Evolutionary conservation across 1,140 invertebrate species (phyloP), one percentile per base, ranked within the genome.

Genomic region (Coenobita brevimanus): DNA sequence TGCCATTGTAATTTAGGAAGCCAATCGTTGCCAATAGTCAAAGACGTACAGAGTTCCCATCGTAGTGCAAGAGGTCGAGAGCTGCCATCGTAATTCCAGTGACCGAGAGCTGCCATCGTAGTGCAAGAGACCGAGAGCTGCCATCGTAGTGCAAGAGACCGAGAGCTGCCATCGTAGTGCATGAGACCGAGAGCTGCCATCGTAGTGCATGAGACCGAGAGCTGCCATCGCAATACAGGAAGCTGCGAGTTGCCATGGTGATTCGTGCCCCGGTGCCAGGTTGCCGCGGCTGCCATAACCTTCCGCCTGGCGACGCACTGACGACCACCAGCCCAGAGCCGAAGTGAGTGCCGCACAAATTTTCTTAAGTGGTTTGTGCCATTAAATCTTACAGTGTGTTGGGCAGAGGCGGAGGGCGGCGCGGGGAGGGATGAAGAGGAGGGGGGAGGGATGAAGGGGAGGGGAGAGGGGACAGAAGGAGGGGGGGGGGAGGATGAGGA

Each of bases 331-430:
- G 82, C 54, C 82, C 71, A 46, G 69, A 85, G 54, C 36, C 50
- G 82, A 71, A 33, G 50, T 27, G 82, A 85, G 41, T 33, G 27
- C 50, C 82, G 43, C 73, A 85, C 71, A 85, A 85, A 85, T 85
- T 54, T 85, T 76, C 82, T 50, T 85, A 85, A 85, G 82, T 85
- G 82, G 82, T 85, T 85, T 85, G 82, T 76, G 82, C 82, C 71
- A 76, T 85, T 85, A 85, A 85, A 85, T 85, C 82, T 85, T 76
- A 85, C 82, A 85, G 50, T 76, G 82, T 6, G 60, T 50, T 85
- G 82, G 71, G 27, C 82, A 41, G 33, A 46, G 54, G 73, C 64
- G 57, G 27, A 76, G 50, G 79, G 54, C 50, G 54, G 30, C 24
- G 54, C 33, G 54, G 38, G 36, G 79, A 41, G 54, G 3, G n/a